A percentile compares a stretch with the other conserved stretches of the same genome.
These are phyloP conservation scores for Tetragonula clypearis DNA, from an alignment of 1,140 invertebrate species.

Conservation along the genomic window DNA sequence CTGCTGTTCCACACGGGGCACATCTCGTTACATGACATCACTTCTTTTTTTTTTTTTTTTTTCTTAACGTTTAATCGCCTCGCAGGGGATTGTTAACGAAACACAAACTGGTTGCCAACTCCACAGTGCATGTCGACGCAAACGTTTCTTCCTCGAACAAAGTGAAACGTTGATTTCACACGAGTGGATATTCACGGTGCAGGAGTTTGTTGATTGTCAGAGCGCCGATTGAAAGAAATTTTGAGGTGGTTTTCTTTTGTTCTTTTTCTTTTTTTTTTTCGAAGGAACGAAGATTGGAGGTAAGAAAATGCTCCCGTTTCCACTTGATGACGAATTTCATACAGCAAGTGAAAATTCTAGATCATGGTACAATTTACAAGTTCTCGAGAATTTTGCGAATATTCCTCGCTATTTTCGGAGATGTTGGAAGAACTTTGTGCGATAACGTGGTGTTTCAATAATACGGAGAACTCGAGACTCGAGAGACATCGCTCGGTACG, in stretches of 20 bases:
- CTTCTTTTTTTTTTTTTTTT: not conserved
- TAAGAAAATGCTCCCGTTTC: not conserved
- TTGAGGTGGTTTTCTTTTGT: too few species aligned
- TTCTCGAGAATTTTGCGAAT: not conserved
- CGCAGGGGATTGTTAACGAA: not conserved
- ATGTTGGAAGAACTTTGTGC: too few species aligned
- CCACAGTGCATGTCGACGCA: not conserved
- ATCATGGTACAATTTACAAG: not conserved
- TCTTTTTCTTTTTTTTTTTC: too few species aligned
- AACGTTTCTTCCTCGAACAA: not conserved
- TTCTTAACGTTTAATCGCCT: slow-evolving; percentile 1
- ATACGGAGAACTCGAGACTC: not conserved
- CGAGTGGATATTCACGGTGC: too few species aligned
- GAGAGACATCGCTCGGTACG: not conserved
- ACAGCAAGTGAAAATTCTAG: not conserved
- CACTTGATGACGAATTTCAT: not conserved
- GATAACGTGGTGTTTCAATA: not conserved
- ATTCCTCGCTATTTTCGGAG: too few species aligned
- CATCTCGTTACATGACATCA: not conserved
- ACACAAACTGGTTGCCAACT: not conserved
- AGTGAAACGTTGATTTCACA: not conserved
- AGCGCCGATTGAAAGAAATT: too few species aligned
- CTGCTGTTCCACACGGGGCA: not conserved
- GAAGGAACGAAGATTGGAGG: too few species aligned
- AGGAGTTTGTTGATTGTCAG: too few species aligned